Base-by-base conservation (phyloP, 2,888 invertebrate genomes). In the Lithophane leautieri region DNA sequence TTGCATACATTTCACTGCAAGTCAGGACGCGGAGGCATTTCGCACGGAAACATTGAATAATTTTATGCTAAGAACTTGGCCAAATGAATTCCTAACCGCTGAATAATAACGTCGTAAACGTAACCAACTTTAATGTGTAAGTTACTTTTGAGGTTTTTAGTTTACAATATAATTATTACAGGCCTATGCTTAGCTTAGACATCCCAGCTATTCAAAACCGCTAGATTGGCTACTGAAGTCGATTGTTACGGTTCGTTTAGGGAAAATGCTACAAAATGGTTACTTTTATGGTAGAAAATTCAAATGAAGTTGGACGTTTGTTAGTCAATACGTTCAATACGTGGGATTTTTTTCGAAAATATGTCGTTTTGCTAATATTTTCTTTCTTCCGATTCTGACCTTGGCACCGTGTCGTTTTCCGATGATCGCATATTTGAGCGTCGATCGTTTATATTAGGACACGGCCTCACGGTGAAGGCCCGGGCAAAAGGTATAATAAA, bases 31-130 rank as follows among this genome's bases (percentile, higher is more conserved):
- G 82, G 79, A 70, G 89, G 89, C 89, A 91, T 92, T 92, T 90
- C 85, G 79, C 88, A 81, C 88, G 89, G 91, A 90, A 92, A 90
- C 91, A 92, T 91, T 91, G 91, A 93, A 93, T 92, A 90, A 92
- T 91, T 91, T 90, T 90, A 88, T 88, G 89, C 88, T 86, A 87
- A 89, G 89, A 89, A 88, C 90, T 88, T 88, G 84, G 83, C 87
- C 86, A 86, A 91, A 92, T 92, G 89, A 90, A 91, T 91, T 91
- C 87, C 86, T 78, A 79, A 80, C 79, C 54, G 70, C 66, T 73
- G 50, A 60, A 56, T 78, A 89, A 89, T 79, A 71, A 78, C 28
- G 25, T 67, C 60, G 69, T 72, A 34, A 80, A 85, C 81, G 84
- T 78, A n/a, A n/a, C n/a, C n/a, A n/a, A n/a, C n/a, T n/a, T n/a